Percentiles rank a stretch among this genome's conserved stretches.
Conservation (phyloP, 2,888 invertebrate genomes). For the Eristalis arbustorum region DNA sequence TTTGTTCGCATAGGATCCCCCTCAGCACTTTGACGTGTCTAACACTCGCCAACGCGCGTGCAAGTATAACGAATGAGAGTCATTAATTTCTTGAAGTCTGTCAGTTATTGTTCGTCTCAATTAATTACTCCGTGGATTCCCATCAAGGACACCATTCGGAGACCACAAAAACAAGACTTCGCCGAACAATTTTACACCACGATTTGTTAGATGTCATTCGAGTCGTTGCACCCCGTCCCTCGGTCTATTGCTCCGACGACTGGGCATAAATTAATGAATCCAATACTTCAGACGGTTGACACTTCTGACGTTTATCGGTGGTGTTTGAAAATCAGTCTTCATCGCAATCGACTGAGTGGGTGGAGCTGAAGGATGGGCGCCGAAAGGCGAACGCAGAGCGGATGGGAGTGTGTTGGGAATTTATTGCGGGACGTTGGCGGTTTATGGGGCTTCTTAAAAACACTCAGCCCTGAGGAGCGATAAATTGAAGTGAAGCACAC, state of each 20-base stretch:
- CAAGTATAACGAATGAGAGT: not conserved
- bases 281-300: not conserved
- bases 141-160: not conserved
- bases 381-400: not conserved
- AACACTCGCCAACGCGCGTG: not conserved
- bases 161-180: not conserved
- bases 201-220: not conserved
- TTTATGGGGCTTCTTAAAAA: not conserved
- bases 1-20: not conserved
- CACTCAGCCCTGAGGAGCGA: not conserved
- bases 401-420: not conserved
- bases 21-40: not conserved
- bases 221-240: not conserved
- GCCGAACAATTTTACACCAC: not conserved
- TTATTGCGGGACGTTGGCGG: not conserved
- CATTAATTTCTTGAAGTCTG: not conserved
- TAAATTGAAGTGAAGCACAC: not conserved
- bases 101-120: not conserved
- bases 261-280: not conserved
- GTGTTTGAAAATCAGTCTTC: not conserved
- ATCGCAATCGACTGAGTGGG: not conserved
- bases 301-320: not conserved
- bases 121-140: not conserved
- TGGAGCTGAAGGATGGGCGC: not conserved
- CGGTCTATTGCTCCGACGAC: not conserved